These are phyloP conservation scores for Campopleginae sp. DNA, from an alignment of 2,888 invertebrate species.

Conservation along the genomic window DNA sequence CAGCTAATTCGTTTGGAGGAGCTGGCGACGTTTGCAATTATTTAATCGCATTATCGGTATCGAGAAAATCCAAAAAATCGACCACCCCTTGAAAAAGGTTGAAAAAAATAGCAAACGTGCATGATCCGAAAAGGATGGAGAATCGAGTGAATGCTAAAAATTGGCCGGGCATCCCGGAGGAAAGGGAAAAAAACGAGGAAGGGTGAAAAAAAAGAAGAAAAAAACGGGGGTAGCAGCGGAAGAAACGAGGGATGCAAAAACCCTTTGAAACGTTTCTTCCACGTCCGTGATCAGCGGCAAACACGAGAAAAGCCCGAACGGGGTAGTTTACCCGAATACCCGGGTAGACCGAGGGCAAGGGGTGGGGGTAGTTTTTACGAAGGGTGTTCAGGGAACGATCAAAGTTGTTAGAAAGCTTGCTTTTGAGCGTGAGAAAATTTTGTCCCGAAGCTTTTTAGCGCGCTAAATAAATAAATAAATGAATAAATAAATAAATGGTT, in stretches of 20 bases:
- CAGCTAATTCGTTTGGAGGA: no score
- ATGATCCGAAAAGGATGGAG: no score
- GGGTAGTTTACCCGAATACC: constrained; percentile 25
- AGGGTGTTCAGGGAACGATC: constrained; percentile 29
- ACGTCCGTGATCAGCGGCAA: constrained; percentile 40
- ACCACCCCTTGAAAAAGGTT: no score
- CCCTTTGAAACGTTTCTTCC: constrained; percentile 30
- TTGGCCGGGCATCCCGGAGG: background rate
- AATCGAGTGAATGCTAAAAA: background rate
- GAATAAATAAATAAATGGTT: background rate
- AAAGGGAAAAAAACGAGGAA: no score
- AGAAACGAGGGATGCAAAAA: background rate
- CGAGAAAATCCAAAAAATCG: no score
- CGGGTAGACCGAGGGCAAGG: background rate
- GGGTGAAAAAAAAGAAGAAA: background rate
- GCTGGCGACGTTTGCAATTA: no score
- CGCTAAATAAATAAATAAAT: background rate
- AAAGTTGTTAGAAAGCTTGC: constrained; percentile 28
- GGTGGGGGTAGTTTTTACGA: constrained; percentile 15
- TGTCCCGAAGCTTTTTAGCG: no score
- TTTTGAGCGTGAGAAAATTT: no score
- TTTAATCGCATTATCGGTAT: no score
- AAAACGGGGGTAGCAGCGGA: background rate
- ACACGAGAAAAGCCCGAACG: constrained; percentile 8
- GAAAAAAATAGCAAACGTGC: no score